A percentile compares a stretch with the other conserved stretches of the same genome.
These are phyloP conservation scores for Cryptocephalus moraei DNA, from an alignment of 2,888 invertebrate species.

Conservation along the genomic window DNA sequence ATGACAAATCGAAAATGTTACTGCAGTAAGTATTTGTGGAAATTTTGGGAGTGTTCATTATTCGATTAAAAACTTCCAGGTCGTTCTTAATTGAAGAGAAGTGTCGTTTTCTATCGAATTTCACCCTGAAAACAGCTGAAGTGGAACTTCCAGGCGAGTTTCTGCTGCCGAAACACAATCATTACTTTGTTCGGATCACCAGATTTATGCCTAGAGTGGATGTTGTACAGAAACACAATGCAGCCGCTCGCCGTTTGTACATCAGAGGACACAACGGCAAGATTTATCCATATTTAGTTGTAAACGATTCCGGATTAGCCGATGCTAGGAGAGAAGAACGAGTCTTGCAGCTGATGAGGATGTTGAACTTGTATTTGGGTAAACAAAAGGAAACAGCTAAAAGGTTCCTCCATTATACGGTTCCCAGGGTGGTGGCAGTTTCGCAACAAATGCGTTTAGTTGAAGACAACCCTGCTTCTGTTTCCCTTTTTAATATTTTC, in stretches of 20 bases:
- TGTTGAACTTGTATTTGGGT: constrained; percentile 88
- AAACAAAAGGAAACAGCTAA: constrained; percentile 94
- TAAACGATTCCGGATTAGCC: constrained; percentile 88
- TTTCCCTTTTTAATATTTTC: constrained; percentile 86
- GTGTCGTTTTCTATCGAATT: constrained; percentile 90
- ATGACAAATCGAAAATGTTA: constrained; percentile 83
- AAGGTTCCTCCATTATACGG: constrained; percentile 85
- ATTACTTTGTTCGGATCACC: constrained; percentile 92
- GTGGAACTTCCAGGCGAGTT: constrained; percentile 95
- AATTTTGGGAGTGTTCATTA: too few relatives aligned
- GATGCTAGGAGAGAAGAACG: constrained; percentile 90
- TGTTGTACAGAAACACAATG: constrained; percentile 92
- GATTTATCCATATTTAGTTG: constrained; percentile 91
- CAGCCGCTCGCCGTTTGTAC: constrained; percentile 71
- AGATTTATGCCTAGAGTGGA: constrained; percentile 96
- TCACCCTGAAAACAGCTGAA: constrained; percentile 90
- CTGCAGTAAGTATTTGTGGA: constrained; percentile 61
- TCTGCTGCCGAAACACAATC: constrained; percentile 85
- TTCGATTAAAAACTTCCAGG: too few relatives aligned
- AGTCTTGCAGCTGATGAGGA: constrained; percentile 84
- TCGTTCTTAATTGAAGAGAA: constrained; percentile 95
- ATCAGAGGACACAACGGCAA: constrained; percentile 92
- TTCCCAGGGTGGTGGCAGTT: constrained; percentile 89
- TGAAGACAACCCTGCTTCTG: constrained; percentile 89
- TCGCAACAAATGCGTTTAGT: constrained; percentile 92